Evolutionary conservation across 2,888 invertebrate species (phyloP).

Genomic region (Lathronympha strigana): DNA sequence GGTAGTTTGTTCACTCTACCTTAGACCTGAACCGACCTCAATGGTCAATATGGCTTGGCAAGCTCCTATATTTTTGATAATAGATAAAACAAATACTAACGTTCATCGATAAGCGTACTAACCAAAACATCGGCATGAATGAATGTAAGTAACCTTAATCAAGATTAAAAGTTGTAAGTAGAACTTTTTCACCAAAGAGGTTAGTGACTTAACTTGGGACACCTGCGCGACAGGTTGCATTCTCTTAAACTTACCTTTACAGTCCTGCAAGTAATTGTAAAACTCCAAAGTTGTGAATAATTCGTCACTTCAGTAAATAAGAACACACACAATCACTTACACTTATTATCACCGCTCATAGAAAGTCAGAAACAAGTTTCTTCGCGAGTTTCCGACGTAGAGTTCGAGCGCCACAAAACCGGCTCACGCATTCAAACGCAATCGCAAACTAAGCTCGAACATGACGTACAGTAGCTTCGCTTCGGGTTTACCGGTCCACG

Average conservation of each 20-base stretch:
- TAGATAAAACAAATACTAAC: too few species aligned
- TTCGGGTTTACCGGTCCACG: constrained; percentile 32
- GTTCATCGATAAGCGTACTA: not conserved
- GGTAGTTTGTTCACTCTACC: too few species aligned
- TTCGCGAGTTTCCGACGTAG: constrained; percentile 66
- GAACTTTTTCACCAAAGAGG: constrained; percentile 64
- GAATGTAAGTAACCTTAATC: constrained; percentile 39
- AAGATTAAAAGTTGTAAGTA: constrained; percentile 43
- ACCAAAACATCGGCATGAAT: constrained; percentile 1
- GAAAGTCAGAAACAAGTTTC: constrained; percentile 68
- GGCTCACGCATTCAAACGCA: constrained; percentile 56
- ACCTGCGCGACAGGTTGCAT: constrained; percentile 82
- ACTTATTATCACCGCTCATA: constrained; percentile 60
- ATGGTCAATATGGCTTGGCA: too few species aligned
- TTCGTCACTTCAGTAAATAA: constrained; percentile 52
- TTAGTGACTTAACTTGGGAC: constrained; percentile 80
- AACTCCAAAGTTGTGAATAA: constrained; percentile 48
- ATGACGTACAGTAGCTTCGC: constrained; percentile 24
- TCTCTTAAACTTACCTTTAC: constrained; percentile 64
- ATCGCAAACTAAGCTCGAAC: constrained; percentile 64
- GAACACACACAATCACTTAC: constrained; percentile 58
- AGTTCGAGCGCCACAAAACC: constrained; percentile 52
- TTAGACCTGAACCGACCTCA: too few species aligned
- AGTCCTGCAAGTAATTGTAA: constrained; percentile 54
- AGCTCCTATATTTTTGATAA: too few species aligned